These are phyloP conservation scores for Artemisiospiza belli DNA, from an alignment of 2,113 vertebrate genomes.

Conservation along the genomic window DNA sequence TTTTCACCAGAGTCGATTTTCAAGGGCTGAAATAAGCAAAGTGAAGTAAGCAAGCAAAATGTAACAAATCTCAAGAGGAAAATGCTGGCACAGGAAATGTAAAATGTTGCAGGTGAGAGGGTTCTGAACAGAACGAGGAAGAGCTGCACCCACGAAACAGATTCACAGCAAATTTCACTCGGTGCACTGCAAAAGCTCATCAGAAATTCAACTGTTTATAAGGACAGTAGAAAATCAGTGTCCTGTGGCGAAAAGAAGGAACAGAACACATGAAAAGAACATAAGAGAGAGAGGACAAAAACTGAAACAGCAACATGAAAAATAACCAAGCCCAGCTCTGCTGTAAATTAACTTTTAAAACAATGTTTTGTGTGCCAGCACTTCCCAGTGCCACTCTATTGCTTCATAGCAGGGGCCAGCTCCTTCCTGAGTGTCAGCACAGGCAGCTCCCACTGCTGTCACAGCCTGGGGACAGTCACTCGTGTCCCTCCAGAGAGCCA, in stretches of 20 bases:
- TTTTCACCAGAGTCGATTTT: background rate
- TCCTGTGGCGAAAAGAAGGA: background rate
- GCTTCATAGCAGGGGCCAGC: background rate
- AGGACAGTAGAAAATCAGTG: background rate
- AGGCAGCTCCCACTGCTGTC: background rate
- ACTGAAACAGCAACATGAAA: background rate
- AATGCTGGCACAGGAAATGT: background rate
- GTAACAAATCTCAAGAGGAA: background rate
- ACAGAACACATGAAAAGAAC: background rate
- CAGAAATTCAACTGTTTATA: background rate
- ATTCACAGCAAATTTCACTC: background rate
- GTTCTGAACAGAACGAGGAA: background rate
- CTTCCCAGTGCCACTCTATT: background rate
- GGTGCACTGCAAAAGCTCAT: background rate
- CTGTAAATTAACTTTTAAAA: background rate
- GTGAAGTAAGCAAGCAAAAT: background rate
- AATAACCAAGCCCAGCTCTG: background rate
- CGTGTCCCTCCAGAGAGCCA: rapidly evolving
- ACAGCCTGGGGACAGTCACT: rapidly evolving
- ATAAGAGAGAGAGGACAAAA: background rate
- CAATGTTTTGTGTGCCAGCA: rapidly evolving
- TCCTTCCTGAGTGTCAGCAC: background rate
- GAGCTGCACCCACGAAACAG: background rate
- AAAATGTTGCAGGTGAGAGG: background rate
- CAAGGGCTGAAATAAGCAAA: background rate